Base-by-base conservation (phyloP, 2,888 invertebrate genomes). In the Drosophila nr. perissopoda region DNA sequence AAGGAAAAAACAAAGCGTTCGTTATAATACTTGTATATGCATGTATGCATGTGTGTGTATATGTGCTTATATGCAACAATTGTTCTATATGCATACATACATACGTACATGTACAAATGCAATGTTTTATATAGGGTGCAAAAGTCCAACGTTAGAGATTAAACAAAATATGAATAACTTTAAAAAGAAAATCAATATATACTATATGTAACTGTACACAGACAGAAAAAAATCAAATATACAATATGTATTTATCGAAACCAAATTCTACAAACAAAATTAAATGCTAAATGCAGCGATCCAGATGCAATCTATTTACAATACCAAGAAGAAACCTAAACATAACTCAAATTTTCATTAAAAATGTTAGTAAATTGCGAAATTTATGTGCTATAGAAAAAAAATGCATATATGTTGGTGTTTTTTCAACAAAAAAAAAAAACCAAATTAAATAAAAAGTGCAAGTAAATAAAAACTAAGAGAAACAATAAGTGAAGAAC, bases 291-390 rank as follows among this genome's bases (percentile, higher is more conserved):
- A 75, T 29, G 68, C 79, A 85, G 75, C 75, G 73, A 85, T 64
- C 73, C 82, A 76, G 59, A 88, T 86, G 69, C 81, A 83, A 87
- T 90, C 74, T 90, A 90, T 85, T 85, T 85, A 90, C 84, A 78
- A 67, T 54, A 73, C 48, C 18, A 51, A 71, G 70, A 59, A 25
- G 21, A 31, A 52, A 48, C 25, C 18, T 18, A 42, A 51, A 42
- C 34, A 49, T 11, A 49, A 27, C 10, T 49, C 18, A 36, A 54
- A 54, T 7, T 36, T 56, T 38, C 57, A 73, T 45, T 58, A 29
- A 25, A 65, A 54, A 38, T 60, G 42, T 63, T 65, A 51, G 48
- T 13, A 45, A 56, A 61, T 34, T 34, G 25, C n/a, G 40, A 40
- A 27, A 33, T 36, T 31, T 38, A 27, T 51, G 11, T 36, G 38